Conservation (phyloP, 2,888 invertebrate genomes). For the Megaustenia siamemsis region DNA sequence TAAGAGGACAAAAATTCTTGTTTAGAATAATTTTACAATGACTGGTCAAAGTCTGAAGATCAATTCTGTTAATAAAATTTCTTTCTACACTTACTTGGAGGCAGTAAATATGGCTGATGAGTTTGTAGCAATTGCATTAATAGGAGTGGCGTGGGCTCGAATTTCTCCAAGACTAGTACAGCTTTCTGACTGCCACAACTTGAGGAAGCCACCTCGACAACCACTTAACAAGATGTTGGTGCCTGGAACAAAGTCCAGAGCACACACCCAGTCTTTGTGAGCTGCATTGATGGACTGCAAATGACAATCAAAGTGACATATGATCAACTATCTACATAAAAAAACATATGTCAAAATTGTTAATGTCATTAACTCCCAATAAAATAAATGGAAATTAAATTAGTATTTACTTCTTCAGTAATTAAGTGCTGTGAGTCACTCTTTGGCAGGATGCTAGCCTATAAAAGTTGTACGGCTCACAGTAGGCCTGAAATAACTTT, state of each 20-base stretch:
- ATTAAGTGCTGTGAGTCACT: too few relatives aligned
- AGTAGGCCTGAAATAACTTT: too few relatives aligned
- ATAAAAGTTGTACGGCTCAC: too few relatives aligned
- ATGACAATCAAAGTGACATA: background rate
- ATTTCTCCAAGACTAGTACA: constrained; percentile 86
- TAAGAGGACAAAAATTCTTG: too few relatives aligned
- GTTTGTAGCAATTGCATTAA: constrained; percentile 86
- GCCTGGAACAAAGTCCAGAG: constrained; percentile 84
- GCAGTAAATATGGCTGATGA: constrained; percentile 87
- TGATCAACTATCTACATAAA: too few relatives aligned
- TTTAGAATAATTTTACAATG: too few relatives aligned
- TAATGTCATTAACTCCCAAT: too few relatives aligned
- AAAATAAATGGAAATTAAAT: too few relatives aligned
- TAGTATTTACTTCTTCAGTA: too few relatives aligned
- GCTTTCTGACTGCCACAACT: constrained; percentile 87
- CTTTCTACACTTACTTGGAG: constrained; percentile 86
- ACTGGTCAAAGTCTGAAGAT: too few relatives aligned
- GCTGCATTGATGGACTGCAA: constrained; percentile 87
- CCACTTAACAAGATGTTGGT: constrained; percentile 85
- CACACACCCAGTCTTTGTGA: constrained; percentile 93
- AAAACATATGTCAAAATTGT: too few relatives aligned
- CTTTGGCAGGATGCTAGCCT: too few relatives aligned
- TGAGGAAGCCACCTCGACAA: constrained; percentile 88
- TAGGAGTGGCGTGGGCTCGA: constrained; percentile 85
- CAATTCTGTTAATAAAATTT: background rate